Percentiles rank a stretch among this genome's conserved stretches.
phyloP scores from a whole-genome alignment of 2,888 invertebrate species.

The Nemotelus nigrinus region DNA sequence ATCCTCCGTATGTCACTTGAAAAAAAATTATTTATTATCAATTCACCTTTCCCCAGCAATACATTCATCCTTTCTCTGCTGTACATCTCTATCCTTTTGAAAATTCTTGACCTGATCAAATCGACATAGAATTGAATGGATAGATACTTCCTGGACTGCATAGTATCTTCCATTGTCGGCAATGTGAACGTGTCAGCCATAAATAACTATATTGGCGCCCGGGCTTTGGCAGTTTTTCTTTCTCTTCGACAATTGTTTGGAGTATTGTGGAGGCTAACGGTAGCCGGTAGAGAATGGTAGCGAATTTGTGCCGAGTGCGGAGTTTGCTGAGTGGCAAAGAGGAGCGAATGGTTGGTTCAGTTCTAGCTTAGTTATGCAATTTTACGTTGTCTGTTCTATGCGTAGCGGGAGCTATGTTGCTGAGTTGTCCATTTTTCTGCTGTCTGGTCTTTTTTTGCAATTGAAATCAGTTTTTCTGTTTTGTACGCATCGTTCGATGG shows the following conservation, averaged over 20 bases:
- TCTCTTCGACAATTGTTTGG: not conserved
- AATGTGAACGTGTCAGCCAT: conserved; percentile 46
- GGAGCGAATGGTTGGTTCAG: not conserved
- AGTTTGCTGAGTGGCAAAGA: not conserved
- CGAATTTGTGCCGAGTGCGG: too few relatives aligned
- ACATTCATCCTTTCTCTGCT: too few relatives aligned
- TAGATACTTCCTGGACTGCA: not conserved
- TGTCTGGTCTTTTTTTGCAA: not conserved
- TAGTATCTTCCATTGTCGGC: conserved; percentile 17
- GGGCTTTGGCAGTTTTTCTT: conserved; percentile 29
- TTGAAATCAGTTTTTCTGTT: not conserved
- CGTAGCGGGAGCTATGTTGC: not conserved
- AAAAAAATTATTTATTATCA: too few relatives aligned
- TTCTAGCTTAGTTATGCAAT: not conserved
- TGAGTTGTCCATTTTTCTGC: not conserved
- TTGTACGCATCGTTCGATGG: too few relatives aligned
- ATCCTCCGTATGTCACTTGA: too few relatives aligned
- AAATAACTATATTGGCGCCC: conserved; percentile 48
- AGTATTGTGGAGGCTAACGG: too few relatives aligned
- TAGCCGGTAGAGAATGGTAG: too few relatives aligned
- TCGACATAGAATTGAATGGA: not conserved
- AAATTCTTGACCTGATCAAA: conserved; percentile 17
- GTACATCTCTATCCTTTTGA: not conserved
- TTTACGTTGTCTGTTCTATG: not conserved
- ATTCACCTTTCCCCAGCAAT: too few relatives aligned